Evolutionary conservation across 2,888 invertebrate species (phyloP), one percentile per base, ranked within the genome.

Genomic region (Fragum whitleyi): DNA sequence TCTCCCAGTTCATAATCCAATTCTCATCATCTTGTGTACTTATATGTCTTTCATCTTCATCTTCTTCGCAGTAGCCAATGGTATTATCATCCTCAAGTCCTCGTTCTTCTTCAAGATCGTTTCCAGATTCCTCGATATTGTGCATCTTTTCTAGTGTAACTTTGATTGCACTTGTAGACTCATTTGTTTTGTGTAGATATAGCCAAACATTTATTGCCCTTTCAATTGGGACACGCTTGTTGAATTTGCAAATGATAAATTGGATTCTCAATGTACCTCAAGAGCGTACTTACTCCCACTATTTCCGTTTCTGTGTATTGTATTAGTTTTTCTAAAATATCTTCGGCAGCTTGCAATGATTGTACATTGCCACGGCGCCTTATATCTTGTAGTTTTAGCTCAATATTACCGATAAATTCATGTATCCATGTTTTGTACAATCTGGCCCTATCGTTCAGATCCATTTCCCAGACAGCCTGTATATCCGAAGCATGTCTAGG

Each of bases 81-180:
- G 57, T 68, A 61, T 57, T 28, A 72, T 78, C 80, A 16, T 85
- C 71, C 53, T 83, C 83, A 11, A 84, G 55, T 16, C 71, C 59
- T 21, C 74, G 57, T n/a, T 74, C 77, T 72, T 84, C 85, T 75
- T 87, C 87, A 9, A 83, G 32, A 51, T 81, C 85, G 2, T 74
- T 73, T 11, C 62, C 57, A 19, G 68, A 53, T n/a, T 71, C 57
- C 16, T 68, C 71, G 51, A 32, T 16, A 36, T 36, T 42, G 16
- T 68, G 21, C 6, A 57, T 36, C 14, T 23, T 39, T 3, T 68
- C 73, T 11, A 81, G 29, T 6, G 72, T 59, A n/a, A n/a, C 5
- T 36, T 71, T 61, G 29, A 77, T 78, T 6, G 19, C 23, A 36
- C 28, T 69, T 5, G 47, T 42, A 3, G 69, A 72, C 19, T 70